Conservation (phyloP, 2,888 invertebrate genomes). For the Amiota minor region DNA sequence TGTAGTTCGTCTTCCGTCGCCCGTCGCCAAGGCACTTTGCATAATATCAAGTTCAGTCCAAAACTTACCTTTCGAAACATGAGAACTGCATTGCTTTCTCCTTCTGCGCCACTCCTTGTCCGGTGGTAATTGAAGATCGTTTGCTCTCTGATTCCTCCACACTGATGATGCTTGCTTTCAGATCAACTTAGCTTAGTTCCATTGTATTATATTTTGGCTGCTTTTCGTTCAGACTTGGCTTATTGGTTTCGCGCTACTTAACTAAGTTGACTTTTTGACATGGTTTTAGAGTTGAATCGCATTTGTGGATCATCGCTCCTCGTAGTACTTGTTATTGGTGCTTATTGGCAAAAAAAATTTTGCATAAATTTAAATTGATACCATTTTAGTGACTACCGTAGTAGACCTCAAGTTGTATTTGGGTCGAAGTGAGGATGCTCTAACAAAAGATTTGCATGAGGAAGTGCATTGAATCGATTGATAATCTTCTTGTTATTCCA, state of each 20-base stretch:
- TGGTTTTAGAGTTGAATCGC: conserved; percentile 25
- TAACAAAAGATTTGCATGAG: background rate
- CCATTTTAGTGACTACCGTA: conserved; percentile 11
- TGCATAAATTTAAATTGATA: conserved; percentile 37
- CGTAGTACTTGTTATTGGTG: conserved; percentile 31
- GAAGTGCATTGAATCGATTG: background rate
- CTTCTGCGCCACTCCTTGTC: background rate
- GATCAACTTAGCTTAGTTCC: conserved; percentile 26
- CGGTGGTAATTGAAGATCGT: conserved; percentile 33
- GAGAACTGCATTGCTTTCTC: background rate
- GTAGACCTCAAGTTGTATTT: background rate
- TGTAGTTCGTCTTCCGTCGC: conserved; percentile 5
- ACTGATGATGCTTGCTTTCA: conserved; percentile 42
- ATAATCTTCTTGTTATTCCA: background rate
- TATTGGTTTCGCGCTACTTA: conserved; percentile 47
- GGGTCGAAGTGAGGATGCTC: conserved; percentile 54
- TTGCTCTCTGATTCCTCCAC: conserved; percentile 43
- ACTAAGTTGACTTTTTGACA: conserved; percentile 54
- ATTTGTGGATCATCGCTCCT: conserved; percentile 29
- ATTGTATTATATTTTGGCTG: conserved; percentile 38
- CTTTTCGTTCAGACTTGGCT: conserved; percentile 48
- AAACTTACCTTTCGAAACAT: too few relatives aligned
- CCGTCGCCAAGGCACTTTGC: conserved; percentile 49
- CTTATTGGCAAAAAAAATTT: conserved; percentile 31
- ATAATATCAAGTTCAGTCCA: conserved; percentile 58